Percentiles rank a stretch among this genome's conserved stretches.
phyloP scores from a whole-genome alignment of 2,113 vertebrate genomes.

The Elephas maximus region DNA sequence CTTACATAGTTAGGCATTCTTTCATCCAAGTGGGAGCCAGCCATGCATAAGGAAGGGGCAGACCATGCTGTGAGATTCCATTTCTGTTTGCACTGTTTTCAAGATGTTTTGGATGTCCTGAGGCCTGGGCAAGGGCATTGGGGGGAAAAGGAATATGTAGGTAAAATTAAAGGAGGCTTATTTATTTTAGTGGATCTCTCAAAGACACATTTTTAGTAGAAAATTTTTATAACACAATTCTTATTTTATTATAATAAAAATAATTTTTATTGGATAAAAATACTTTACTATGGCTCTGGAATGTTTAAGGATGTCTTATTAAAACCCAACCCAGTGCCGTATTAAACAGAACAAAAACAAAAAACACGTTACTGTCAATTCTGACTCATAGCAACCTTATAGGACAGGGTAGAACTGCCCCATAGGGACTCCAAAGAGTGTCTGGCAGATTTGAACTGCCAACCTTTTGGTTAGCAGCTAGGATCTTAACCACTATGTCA shows the following conservation, averaged over 20 bases:
- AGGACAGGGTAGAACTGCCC: too few relatives aligned
- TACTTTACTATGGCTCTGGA: background rate
- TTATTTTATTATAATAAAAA: too few relatives aligned
- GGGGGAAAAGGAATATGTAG: background rate
- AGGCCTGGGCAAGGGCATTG: slow-evolving; percentile 30
- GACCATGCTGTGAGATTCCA: slow-evolving; percentile 13
- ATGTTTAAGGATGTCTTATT: background rate
- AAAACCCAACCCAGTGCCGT: too few relatives aligned
- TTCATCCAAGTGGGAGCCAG: slow-evolving; percentile 31
- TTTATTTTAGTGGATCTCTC: slow-evolving; percentile 49
- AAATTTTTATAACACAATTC: too few relatives aligned
- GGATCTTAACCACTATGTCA: too few relatives aligned
- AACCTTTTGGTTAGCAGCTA: too few relatives aligned
- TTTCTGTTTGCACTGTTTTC: slow-evolving; percentile 56
- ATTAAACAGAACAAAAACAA: too few relatives aligned
- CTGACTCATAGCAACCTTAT: too few relatives aligned
- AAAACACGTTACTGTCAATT: too few relatives aligned
- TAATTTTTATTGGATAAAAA: slow-evolving; percentile 19
- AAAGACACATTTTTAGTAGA: background rate
- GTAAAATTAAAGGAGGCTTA: slow-evolving; percentile 17
- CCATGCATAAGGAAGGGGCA: slow-evolving; percentile 59
- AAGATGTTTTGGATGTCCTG: slow-evolving; percentile 53
- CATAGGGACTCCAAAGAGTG: too few relatives aligned
- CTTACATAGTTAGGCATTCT: slow-evolving; percentile 7
- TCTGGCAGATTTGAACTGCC: too few relatives aligned